Conservation (phyloP, 2,888 invertebrate species). For the Idaea straminata region DNA sequence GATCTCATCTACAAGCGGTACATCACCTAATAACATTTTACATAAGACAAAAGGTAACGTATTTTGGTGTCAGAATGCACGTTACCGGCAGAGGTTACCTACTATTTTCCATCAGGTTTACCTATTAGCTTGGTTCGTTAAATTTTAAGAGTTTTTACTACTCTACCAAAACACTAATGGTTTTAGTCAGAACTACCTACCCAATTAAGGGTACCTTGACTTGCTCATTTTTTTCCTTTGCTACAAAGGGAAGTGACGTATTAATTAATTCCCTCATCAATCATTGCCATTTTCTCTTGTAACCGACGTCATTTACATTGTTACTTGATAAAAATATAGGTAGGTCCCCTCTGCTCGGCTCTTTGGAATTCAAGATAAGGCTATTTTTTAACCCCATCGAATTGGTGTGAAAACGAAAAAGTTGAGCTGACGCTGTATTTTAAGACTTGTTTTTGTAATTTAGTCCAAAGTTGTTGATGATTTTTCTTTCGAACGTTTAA, state of each 20-base stretch:
- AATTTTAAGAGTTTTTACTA: background rate
- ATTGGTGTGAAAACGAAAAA: background rate
- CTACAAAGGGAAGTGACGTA: conserved; percentile 63
- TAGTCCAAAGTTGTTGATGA: background rate
- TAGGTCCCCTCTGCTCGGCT: background rate
- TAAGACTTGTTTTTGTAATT: background rate
- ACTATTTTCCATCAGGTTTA: background rate
- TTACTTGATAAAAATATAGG: conserved; percentile 47
- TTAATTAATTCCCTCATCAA: conserved; percentile 71
- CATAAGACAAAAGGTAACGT: too few species aligned
- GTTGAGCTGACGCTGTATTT: background rate
- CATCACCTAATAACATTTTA: too few species aligned
- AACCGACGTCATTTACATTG: conserved; percentile 64
- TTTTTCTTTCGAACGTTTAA: background rate
- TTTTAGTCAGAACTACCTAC: conserved; percentile 37
- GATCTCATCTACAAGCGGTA: too few species aligned
- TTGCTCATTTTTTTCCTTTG: conserved; percentile 56
- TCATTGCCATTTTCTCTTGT: conserved; percentile 60
- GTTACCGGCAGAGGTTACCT: background rate
- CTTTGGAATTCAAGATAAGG: background rate
- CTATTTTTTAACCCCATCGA: conserved; percentile 16
- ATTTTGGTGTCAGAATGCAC: too few species aligned
- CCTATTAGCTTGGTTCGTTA: background rate
- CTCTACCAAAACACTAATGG: background rate
- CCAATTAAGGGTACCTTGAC: conserved; percentile 41